Evolutionary conservation across 2,888 invertebrate species (phyloP), one percentile per base, ranked within the genome.

Genomic region (Melanargia galathea): DNA sequence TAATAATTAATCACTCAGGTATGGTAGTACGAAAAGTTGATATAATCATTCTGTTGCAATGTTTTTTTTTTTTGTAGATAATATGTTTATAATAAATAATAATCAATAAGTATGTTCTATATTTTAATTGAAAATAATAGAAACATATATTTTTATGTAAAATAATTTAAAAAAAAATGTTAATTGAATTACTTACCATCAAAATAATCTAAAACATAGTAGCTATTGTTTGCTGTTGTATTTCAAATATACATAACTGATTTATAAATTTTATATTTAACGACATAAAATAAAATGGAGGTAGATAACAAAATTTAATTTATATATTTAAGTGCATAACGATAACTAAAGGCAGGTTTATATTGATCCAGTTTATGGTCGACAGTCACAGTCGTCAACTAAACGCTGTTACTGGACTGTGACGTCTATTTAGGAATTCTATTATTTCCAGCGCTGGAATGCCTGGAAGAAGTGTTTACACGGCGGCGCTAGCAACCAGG

Each of bases 141-240:
- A 48, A 13, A 1, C 1, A 7, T 7, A 7, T 30, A 4, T 20
- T 35, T 20, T 52, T 20, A 13, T 35, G 13, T 20, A 20, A 13
- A 11, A 52, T 20, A 6, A 20, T 33, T 52, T 18, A 13, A 33
- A 51, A 18, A n/a, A 33, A 51, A 49, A 13, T 35, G 18, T 33
- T 51, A 35, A 33, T 52, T 52, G n/a, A n/a, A n/a, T n/a, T n/a
- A n/a, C n/a, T n/a, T n/a, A n/a, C n/a, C n/a, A n/a, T n/a, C n/a
- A n/a, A 13, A n/a, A n/a, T 43, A 38, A n/a, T 43, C 43, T 35
- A 18, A 16, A 46, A 33, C 35, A 52, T 18, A 35, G 20, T 30
- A 51, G 18, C 20, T 30, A 51, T 52, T 52, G 35, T 52, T 35
- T 20, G 52, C 52, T 33, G 33, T 49, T 52, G 13, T 52, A 52